A percentile compares a stretch with the other conserved stretches of the same genome.
phyloP scores from a whole-genome alignment of 35 echinoderm and acorn worm species.

The Lytechinus pictus region DNA sequence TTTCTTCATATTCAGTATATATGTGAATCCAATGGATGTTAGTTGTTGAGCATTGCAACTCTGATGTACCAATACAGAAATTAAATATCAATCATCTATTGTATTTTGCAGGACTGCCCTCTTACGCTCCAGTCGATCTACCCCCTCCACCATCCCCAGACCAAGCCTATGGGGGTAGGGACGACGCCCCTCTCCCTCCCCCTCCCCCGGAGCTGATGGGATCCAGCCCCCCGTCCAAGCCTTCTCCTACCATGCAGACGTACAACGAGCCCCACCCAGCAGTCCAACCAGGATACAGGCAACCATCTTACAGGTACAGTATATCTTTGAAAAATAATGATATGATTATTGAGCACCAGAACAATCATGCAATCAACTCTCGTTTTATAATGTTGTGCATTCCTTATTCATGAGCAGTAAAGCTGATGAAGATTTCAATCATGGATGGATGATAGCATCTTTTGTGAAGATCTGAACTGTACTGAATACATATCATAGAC shows the following conservation, averaged over 20 bases:
- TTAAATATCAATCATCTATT: not conserved
- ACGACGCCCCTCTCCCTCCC: constrained; percentile 24
- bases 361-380: no score
- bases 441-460: no score
- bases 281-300: constrained; percentile 57
- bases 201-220: constrained; percentile 80
- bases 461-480: no score
- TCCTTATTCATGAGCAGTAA: no score
- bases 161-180: not conserved
- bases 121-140: not conserved
- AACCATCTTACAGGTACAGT: constrained; percentile 26
- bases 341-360: no score
- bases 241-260: constrained; percentile 73
- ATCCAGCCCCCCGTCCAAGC: constrained; percentile 52
- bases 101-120: not conserved
- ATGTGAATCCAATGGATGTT: not conserved
- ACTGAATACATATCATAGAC: no score
- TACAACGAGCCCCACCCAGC: constrained; percentile 88
- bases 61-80: not conserved
- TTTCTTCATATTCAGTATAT: not conserved
- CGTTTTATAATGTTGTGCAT: no score
- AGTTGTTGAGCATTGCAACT: no score
- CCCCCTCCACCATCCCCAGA: constrained; percentile 20
- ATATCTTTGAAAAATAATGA: no score
- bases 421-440: no score